These are phyloP conservation scores for Thomomys bottae DNA, from an alignment of 2,113 vertebrate genomes.

Conservation along the genomic window DNA sequence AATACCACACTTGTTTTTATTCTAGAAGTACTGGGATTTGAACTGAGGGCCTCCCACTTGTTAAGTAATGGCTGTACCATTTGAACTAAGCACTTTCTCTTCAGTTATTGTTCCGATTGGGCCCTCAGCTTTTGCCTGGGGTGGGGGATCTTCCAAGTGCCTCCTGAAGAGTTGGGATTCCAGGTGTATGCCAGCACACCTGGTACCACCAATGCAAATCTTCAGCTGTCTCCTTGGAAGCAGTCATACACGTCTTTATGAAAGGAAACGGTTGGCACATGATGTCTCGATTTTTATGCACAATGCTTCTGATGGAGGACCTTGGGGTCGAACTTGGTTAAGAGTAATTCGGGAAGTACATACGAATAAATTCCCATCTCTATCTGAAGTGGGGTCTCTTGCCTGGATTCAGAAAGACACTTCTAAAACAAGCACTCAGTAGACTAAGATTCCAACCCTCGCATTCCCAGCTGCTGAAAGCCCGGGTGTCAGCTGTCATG, in stretches of 20 bases:
- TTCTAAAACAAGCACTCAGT: not conserved
- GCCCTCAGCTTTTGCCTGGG: too few species aligned
- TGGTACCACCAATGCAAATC: not conserved
- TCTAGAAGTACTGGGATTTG: too few species aligned
- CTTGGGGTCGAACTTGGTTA: not conserved
- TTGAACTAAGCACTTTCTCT: too few species aligned
- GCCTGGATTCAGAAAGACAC: conserved; percentile 18
- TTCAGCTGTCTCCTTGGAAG: not conserved
- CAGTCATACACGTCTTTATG: not conserved
- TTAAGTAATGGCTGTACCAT: too few species aligned
- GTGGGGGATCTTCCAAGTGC: too few species aligned
- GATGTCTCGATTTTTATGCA: not conserved
- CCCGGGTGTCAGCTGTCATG: not conserved
- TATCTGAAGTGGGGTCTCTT: conserved; percentile 14
- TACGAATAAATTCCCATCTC: not conserved
- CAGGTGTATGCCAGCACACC: too few species aligned
- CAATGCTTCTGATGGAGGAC: not conserved
- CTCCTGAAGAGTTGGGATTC: too few species aligned
- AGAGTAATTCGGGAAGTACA: too few species aligned
- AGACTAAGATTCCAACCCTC: not conserved
- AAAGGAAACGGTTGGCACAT: not conserved
- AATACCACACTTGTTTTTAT: too few species aligned
- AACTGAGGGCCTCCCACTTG: too few species aligned
- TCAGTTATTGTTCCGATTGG: too few species aligned
- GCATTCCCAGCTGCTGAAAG: not conserved